Conservation (phyloP, 2,888 invertebrate species). For the Petrolisthes cinctipes region DNA sequence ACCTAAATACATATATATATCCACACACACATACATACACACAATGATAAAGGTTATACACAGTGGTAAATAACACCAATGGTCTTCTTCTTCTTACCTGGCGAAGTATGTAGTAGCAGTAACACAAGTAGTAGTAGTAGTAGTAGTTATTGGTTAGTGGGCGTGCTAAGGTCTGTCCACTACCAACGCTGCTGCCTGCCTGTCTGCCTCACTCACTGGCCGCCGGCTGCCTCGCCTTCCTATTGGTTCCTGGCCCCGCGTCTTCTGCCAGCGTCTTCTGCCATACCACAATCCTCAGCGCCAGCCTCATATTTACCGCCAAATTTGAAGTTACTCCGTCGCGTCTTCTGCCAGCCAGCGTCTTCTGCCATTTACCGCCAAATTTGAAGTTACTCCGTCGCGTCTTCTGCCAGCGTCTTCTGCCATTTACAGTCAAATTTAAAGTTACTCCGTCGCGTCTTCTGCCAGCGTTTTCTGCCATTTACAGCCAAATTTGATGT, state of each 20-base stretch:
- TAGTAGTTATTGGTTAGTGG: neutral
- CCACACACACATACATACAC: neutral
- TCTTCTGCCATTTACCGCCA: too few species aligned
- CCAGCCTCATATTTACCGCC: neutral
- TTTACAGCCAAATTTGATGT: too few species aligned
- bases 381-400: too few species aligned
- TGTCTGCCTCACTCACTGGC: constrained; percentile 32
- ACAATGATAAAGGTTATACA: neutral
- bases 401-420: too few species aligned
- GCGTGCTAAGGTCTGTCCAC: constrained; percentile 5
- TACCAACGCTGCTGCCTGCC: neutral
- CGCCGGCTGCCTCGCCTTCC: constrained; percentile 46
- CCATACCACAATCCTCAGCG: constrained; percentile 33
- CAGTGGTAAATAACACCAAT: neutral
- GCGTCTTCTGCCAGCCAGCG: neutral
- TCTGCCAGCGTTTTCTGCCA: too few species aligned
- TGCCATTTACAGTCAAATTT: too few species aligned
- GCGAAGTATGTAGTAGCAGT: neutral
- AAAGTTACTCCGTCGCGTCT: too few species aligned
- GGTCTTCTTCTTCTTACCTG: neutral
- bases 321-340: neutral
- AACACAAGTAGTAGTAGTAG: neutral
- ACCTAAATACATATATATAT: neutral
- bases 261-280: constrained; percentile 58
- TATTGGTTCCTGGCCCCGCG: constrained; percentile 48